Evolutionary conservation across 2,888 invertebrate species (phyloP), one percentile per base, ranked within the genome.

Genomic region (Clepsis dumicolana): DNA sequence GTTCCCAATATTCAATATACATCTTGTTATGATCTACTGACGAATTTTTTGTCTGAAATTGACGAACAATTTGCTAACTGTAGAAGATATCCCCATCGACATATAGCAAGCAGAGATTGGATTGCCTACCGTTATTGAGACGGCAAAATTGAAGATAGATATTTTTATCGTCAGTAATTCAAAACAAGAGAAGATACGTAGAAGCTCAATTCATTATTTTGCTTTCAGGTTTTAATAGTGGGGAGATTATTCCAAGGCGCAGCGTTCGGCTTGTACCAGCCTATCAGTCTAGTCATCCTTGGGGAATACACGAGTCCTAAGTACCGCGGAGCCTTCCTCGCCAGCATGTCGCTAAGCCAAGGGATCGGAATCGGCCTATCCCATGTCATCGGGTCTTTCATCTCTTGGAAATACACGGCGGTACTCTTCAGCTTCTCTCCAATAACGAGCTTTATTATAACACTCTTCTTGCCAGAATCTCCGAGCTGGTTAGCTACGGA

Each of bases 401-500:
- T 94, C 0, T 82, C 87, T 52, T 95, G 95, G 95, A 86, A 94
- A 75, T 81, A 82, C n/a, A 93, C 94, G 0, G 94, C 94, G 0
- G 75, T 94, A 0, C 77, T 94, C 25, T 91, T 93, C 70, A 85
- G 90, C 0, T 72, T 83, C 18, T 84, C 94, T 29, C 90, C 94
- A 0, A 76, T 94, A 44, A 76, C 88, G 5, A 90, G 94, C 29
- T 80, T 95, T 12, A 66, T 83, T 14, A 84, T 89, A 80, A 83
- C 82, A 0, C 64, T 88, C 5, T 85, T 78, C 66, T 81, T 85
- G 0, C 95, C 95, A 0, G 96, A 96, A 82, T 94, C 95, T 4
- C 96, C 95, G 0, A 89, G 90, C 61, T 96, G 95, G 95, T 79
- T 96, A 27, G 88, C 94, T 0, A 85, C 94, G 3, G 94, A 92